phyloP scores from a whole-genome alignment of 2,888 invertebrate genomes.

The Drosophila birchii region DNA sequence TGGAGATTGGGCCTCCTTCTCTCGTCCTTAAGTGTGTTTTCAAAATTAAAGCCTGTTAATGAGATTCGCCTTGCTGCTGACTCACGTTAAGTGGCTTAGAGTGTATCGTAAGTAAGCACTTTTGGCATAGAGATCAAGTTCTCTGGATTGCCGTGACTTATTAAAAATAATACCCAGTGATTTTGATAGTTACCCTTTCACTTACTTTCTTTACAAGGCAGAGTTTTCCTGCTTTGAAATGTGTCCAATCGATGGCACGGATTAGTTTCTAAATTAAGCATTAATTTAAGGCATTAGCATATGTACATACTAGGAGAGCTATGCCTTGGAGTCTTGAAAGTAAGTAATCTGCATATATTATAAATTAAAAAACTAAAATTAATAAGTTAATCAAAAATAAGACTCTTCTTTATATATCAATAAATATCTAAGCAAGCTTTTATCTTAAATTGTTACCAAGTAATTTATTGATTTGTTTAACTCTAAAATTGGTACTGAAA shows the following conservation, averaged over 20 bases:
- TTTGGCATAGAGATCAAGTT: constrained; percentile 57
- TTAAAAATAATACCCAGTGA: constrained; percentile 74
- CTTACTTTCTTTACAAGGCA: constrained; percentile 20
- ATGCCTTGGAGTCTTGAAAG: background rate
- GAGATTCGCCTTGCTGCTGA: constrained; percentile 80
- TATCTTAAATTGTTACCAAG: background rate
- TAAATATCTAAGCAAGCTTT: background rate
- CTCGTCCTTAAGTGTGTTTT: constrained; percentile 78
- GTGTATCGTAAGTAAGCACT: constrained; percentile 80
- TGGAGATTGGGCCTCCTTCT: constrained; percentile 18
- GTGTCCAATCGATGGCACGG: constrained; percentile 41
- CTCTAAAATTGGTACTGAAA: background rate
- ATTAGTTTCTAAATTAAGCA: too few relatives aligned
- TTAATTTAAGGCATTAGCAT: background rate
- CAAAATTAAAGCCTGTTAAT: constrained; percentile 80
- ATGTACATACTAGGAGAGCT: fast-evolving
- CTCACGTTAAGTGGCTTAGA: constrained; percentile 80
- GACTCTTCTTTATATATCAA: background rate
- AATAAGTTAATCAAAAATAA: background rate
- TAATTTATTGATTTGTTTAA: background rate
- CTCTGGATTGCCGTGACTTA: constrained; percentile 53
- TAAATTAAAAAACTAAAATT: background rate
- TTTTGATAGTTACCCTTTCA: constrained; percentile 45
- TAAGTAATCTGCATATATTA: too few relatives aligned
- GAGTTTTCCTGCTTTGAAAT: constrained; percentile 38